A percentile compares a stretch with the other conserved stretches of the same genome.
These are phyloP conservation scores for Muscicapa comitata DNA, from an alignment of 2,797 vertebrate genomes.

Conservation along the genomic window DNA sequence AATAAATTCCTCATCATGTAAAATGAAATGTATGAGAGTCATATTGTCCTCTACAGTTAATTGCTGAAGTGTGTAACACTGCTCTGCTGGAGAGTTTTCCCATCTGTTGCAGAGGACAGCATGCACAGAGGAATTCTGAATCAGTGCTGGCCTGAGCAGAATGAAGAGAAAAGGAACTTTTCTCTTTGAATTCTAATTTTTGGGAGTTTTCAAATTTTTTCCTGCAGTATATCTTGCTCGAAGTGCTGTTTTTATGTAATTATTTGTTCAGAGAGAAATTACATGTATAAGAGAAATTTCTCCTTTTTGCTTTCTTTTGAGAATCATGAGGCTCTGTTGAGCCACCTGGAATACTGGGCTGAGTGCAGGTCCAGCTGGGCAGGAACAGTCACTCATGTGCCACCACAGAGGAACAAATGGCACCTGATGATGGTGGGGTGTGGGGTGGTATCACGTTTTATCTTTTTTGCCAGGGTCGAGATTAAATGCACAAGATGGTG, in stretches of 20 bases:
- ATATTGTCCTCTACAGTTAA: not conserved
- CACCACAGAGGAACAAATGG: not conserved
- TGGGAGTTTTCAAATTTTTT: accelerated
- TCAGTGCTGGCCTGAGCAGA: not conserved
- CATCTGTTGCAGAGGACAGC: not conserved
- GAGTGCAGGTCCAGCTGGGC: not conserved
- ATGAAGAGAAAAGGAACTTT: not conserved
- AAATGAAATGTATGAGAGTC: not conserved
- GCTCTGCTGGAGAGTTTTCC: not conserved
- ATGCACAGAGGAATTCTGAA: not conserved
- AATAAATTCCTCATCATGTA: not conserved
- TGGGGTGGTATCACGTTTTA: no score
- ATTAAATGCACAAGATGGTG: no score
- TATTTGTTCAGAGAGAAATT: not conserved
- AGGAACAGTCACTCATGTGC: accelerated
- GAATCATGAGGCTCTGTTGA: not conserved
- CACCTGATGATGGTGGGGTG: not conserved
- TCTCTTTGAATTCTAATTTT: not conserved
- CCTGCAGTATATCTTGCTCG: not conserved
- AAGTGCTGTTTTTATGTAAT: not conserved
- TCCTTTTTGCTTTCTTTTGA: not conserved
- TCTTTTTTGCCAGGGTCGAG: no score
- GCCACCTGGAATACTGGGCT: not conserved
- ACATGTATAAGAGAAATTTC: not conserved
- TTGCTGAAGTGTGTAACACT: not conserved